These are phyloP conservation scores for Chymomyza caudatula DNA, from an alignment of 2,888 invertebrate genomes.

Conservation along the genomic window DNA sequence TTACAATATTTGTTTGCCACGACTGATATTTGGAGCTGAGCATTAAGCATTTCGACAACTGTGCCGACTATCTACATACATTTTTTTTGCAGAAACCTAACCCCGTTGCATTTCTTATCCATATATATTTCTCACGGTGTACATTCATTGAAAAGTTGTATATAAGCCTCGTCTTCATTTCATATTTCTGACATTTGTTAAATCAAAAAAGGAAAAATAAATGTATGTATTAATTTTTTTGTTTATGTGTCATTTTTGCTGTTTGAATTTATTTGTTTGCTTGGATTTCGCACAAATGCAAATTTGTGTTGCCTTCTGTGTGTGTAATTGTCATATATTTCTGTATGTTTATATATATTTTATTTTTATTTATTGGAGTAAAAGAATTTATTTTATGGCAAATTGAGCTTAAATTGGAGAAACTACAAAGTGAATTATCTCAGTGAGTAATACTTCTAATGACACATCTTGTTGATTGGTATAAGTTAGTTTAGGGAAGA, in stretches of 20 bases:
- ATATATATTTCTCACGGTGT: slow-evolving; percentile 45
- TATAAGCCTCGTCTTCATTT: slow-evolving; percentile 52
- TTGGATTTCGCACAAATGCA: slow-evolving; percentile 61
- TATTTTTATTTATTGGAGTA: slow-evolving; percentile 53
- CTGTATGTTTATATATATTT: slow-evolving; percentile 4
- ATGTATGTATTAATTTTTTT: slow-evolving; percentile 48
- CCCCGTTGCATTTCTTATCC: too few relatives aligned
- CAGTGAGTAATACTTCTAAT: slow-evolving; percentile 32
- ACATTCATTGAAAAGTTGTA: slow-evolving; percentile 43
- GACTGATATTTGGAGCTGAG: too few relatives aligned
- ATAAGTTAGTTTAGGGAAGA: too few relatives aligned
- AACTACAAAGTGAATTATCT: slow-evolving; percentile 43
- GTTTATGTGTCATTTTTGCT: slow-evolving; percentile 59
- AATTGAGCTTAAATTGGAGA: slow-evolving; percentile 43
- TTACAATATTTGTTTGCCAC: too few relatives aligned
- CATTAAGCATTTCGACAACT: too few relatives aligned
- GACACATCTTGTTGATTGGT: neutral
- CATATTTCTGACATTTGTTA: slow-evolving; percentile 65
- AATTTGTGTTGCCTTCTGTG: slow-evolving; percentile 60
- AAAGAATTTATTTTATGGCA: slow-evolving; percentile 56
- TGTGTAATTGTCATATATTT: neutral
- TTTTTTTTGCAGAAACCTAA: too few relatives aligned
- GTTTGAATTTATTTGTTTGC: slow-evolving; percentile 70
- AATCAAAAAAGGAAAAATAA: slow-evolving; percentile 52
- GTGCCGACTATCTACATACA: too few relatives aligned